These are phyloP conservation scores for Leuciscus idus DNA, from an alignment of 2,113 vertebrate species.

Conservation along the genomic window DNA sequence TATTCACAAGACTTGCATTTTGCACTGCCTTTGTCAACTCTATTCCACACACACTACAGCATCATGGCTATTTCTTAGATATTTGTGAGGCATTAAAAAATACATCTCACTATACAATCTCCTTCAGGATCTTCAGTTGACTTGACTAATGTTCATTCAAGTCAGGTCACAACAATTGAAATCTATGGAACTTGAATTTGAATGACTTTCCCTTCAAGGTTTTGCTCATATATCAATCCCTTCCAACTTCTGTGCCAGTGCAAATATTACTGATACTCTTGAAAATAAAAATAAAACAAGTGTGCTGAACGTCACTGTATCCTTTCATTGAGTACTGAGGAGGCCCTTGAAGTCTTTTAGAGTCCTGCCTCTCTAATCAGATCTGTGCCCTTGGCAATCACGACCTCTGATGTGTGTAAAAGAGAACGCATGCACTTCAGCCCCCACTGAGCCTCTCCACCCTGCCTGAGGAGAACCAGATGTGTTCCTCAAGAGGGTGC, in stretches of 20 bases:
- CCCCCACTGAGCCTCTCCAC: constrained; percentile 26
- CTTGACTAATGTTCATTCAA: neutral
- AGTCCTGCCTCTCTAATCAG: constrained; percentile 43
- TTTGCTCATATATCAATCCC: neutral
- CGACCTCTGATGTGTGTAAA: constrained; percentile 29
- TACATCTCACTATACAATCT: neutral
- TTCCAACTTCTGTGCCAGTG: neutral
- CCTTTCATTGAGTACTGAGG: neutral
- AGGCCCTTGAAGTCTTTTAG: constrained; percentile 35
- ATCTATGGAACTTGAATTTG: neutral
- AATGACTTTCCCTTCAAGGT: constrained; percentile 19
- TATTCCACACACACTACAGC: neutral
- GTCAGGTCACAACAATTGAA: neutral
- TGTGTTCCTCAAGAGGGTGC: constrained; percentile 24
- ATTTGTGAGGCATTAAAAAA: neutral
- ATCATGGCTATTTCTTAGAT: neutral
- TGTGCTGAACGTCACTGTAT: neutral
- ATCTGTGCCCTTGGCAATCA: constrained; percentile 47
- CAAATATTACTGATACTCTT: neutral
- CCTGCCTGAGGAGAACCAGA: constrained; percentile 22
- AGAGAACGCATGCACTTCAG: constrained; percentile 19
- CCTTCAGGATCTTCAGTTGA: neutral
- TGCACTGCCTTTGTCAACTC: neutral
- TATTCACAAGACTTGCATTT: neutral
- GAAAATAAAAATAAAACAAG: constrained; percentile 17